Conservation (phyloP, 2,888 invertebrate genomes). For the Meta bourneti region DNA sequence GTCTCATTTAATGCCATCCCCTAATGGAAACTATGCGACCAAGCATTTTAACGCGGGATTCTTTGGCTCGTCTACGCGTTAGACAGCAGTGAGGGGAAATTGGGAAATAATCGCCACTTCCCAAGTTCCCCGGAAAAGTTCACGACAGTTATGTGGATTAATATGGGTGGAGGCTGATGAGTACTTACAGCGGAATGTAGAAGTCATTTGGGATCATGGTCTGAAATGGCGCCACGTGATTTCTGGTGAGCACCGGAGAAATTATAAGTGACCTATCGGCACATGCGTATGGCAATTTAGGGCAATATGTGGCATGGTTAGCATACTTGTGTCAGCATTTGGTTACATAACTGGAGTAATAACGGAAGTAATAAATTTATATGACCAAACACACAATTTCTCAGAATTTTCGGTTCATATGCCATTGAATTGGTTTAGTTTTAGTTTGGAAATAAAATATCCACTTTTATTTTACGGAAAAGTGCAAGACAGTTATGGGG, state of each 20-base stretch:
- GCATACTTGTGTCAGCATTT: no score
- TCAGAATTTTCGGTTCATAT: no score
- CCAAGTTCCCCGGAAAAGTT: conserved; percentile 36
- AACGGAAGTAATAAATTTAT: no score
- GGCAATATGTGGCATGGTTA: neutral
- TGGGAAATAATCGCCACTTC: conserved; percentile 20
- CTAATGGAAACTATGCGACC: conserved; percentile 32
- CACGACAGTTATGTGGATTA: conserved; percentile 47
- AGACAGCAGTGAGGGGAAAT: conserved; percentile 12
- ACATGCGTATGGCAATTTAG: neutral
- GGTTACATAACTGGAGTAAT: no score
- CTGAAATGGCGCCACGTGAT: neutral
- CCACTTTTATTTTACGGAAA: neutral
- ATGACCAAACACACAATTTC: no score
- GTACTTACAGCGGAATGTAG: conserved; percentile 28
- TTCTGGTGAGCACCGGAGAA: no score
- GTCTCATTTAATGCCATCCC: conserved; percentile 11
- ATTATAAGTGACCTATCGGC: neutral
- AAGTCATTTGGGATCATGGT: conserved; percentile 23
- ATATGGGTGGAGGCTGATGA: conserved; percentile 23
- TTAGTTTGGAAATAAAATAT: no score
- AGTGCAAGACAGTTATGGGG: conserved; percentile 32
- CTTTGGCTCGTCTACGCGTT: conserved; percentile 32
- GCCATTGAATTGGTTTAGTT: no score
- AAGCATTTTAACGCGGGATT: conserved; percentile 36